Percentiles rank a stretch among this genome's conserved stretches.
phyloP scores from a whole-genome alignment of 1,140 invertebrate genomes.

The Drosophila ficusphila region DNA sequence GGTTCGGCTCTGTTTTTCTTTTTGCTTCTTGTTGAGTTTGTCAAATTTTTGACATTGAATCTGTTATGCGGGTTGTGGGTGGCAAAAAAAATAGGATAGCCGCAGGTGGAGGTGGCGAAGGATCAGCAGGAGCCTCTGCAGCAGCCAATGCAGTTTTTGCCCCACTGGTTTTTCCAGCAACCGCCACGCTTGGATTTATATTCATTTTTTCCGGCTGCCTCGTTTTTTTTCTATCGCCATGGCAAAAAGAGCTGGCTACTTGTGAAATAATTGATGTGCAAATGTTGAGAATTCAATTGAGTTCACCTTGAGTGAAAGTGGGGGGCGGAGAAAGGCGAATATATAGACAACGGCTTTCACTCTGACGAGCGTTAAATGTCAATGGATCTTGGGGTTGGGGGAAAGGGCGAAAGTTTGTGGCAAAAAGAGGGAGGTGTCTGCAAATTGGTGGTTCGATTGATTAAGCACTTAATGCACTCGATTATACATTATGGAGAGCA shows the following conservation, averaged over 20 bases:
- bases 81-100: neutral
- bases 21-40: slow-evolving; percentile 23
- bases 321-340: neutral
- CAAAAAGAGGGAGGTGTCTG: neutral
- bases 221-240: slow-evolving; percentile 26
- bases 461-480: slow-evolving; percentile 35
- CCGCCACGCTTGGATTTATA: slow-evolving; percentile 27
- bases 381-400: slow-evolving; percentile 1
- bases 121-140: slow-evolving; percentile 9
- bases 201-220: neutral
- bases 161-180: slow-evolving; percentile 32
- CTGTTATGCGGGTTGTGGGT: slow-evolving; percentile 2
- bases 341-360: slow-evolving; percentile 26
- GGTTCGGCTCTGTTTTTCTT: slow-evolving; percentile 7
- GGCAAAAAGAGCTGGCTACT: slow-evolving; percentile 44
- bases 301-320: slow-evolving; percentile 57
- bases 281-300: slow-evolving; percentile 64
- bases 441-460: slow-evolving; percentile 36
- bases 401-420: neutral
- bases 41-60: slow-evolving; percentile 64
- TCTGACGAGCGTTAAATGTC: slow-evolving; percentile 29
- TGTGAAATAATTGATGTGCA: slow-evolving; percentile 69
- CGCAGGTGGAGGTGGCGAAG: slow-evolving; percentile 9
- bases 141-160: slow-evolving; percentile 30
- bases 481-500: slow-evolving; percentile 34